These are phyloP conservation scores for Axea sp. DNA, from an alignment of 2,888 invertebrate genomes.

Conservation along the genomic window DNA sequence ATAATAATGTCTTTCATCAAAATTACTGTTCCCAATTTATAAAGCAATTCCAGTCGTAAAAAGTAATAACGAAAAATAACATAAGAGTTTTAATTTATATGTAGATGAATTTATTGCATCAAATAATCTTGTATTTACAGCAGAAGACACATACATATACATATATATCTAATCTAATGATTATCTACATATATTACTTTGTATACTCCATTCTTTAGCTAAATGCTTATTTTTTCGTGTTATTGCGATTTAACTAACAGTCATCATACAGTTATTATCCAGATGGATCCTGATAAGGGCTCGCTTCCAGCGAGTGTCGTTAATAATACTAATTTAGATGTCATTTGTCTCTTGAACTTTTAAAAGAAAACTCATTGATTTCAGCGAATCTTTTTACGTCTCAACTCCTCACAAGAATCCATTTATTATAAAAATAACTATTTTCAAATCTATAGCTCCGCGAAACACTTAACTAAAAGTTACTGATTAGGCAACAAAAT, in stretches of 20 bases:
- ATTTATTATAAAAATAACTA: conserved; percentile 48
- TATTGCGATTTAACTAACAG: conserved; percentile 66
- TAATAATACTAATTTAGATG: conserved; percentile 30
- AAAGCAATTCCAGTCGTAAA: too few relatives aligned
- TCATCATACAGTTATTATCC: conserved; percentile 61
- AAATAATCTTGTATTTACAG: conserved; percentile 77
- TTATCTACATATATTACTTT: conserved; percentile 76
- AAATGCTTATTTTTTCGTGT: conserved; percentile 57
- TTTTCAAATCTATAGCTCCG: conserved; percentile 21
- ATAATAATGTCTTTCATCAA: too few relatives aligned
- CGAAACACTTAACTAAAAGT: conserved; percentile 19
- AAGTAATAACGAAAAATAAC: not conserved
- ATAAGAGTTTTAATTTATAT: conserved; percentile 41
- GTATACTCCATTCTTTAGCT: conserved; percentile 58
- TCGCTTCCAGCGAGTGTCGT: conserved; percentile 56
- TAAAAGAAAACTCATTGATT: conserved; percentile 6
- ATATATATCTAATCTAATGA: conserved; percentile 73
- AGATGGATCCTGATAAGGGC: conserved; percentile 71
- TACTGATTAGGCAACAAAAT: conserved; percentile 13
- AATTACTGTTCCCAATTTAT: too few relatives aligned
- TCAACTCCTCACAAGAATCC: conserved; percentile 10
- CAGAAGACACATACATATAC: conserved; percentile 76
- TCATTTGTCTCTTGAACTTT: conserved; percentile 3
- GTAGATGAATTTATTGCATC: conserved; percentile 77
- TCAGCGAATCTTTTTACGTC: not conserved